Evolutionary conservation across 2,888 invertebrate genomes (phyloP), one percentile per base, ranked within the genome.

Genomic region (Pristionchus entomophagus): DNA sequence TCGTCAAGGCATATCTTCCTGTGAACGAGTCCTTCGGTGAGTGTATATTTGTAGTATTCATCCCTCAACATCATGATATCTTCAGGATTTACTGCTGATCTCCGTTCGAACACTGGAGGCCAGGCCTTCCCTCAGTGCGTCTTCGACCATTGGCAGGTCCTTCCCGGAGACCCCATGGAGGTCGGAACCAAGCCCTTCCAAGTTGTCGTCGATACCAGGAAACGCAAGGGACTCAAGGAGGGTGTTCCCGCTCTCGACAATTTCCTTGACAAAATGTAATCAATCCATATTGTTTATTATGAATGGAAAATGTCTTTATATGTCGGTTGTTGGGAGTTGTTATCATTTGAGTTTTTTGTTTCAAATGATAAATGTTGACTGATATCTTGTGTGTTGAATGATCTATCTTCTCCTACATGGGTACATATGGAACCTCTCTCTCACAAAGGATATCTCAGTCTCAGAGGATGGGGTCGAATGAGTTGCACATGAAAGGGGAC

Each of bases 101-200:
- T 99, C 92, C 96, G 99, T 93, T 95, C 95, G 92, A 97, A 97
- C 95, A 99, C 99, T 87, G 98, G 98, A 89, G 45, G 45, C 14
- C 45, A 45, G 14, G 45, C 45, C 14, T 45, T 45, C 45, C 99
- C 99, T 94, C 99, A 99, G 95, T 99, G 98, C 95, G 98, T 99
- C 94, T 99, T 99, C 95, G 99, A 99, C 95, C 99, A 99, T 95
- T 99, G 99, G 99, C 97, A 98, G 95, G 95, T 97, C 88, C 95
- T 99, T 94, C 97, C 97, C 88, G 99, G 99, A 91, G 97, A 99
- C 94, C 97, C 98, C 90, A 94, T 96, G 94, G 98, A 98, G 45
- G 89, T 92, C 3, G 88, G 90, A 65, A 91, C 93, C 87, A 94
- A 94, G 88, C 94, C 94, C 32, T 92, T 89, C 56, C 90, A 88